Conservation (phyloP, 2,888 invertebrate genomes). For the Vesta saturnalis region DNA sequence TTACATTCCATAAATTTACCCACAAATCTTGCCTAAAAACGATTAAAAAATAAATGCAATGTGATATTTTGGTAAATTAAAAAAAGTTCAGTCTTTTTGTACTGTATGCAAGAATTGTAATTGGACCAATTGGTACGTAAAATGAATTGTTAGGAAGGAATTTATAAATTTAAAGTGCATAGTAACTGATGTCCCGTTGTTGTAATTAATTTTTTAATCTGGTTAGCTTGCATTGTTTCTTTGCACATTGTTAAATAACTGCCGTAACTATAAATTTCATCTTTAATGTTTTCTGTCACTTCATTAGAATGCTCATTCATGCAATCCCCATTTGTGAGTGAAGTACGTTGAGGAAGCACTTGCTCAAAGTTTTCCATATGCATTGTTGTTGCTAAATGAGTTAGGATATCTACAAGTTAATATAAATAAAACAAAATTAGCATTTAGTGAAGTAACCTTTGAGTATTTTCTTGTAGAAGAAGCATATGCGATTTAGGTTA, state of each 20-base stretch:
- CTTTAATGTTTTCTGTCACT: slow-evolving; percentile 50
- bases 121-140: not conserved
- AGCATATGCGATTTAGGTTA: slow-evolving; percentile 54
- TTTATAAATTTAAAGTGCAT: slow-evolving; percentile 59
- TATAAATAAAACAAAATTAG: slow-evolving; percentile 23
- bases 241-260: slow-evolving; percentile 64
- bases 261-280: slow-evolving; percentile 61
- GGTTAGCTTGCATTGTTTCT: slow-evolving; percentile 70
- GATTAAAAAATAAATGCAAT: not conserved
- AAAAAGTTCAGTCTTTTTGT: not conserved
- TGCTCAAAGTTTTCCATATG: slow-evolving; percentile 60
- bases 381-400: slow-evolving; percentile 61
- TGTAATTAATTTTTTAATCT: slow-evolving; percentile 68
- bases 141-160: not conserved
- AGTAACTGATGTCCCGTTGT: slow-evolving; percentile 69
- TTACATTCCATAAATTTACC: too few species aligned
- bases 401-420: slow-evolving; percentile 59
- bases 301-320: not conserved
- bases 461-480: slow-evolving; percentile 58
- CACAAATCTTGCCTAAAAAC: too few species aligned
- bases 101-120: not conserved
- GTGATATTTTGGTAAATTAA: not conserved
- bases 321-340: slow-evolving; percentile 36
- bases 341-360: slow-evolving; percentile 60
- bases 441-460: slow-evolving; percentile 50